Evolutionary conservation across 2,888 invertebrate genomes (phyloP).

Genomic region (Apotomis turbidana): DNA sequence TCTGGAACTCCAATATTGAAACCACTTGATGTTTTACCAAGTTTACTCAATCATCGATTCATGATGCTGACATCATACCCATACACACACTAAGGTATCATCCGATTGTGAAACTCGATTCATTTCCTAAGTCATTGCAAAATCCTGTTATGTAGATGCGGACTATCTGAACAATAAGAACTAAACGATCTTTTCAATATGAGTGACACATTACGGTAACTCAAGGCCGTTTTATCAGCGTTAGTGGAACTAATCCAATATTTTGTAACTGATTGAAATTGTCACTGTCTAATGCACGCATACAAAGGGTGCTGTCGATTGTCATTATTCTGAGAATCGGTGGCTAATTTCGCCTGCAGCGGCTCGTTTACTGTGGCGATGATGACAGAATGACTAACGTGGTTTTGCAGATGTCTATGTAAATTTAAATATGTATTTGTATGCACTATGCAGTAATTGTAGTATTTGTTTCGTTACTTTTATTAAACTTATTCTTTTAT

Average conservation of each 20-base stretch:
- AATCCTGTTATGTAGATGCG: constrained; percentile 16
- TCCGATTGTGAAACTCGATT: constrained; percentile 5
- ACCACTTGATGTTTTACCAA: constrained; percentile 6
- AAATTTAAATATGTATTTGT: background rate
- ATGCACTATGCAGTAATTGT: background rate
- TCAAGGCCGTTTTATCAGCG: constrained; percentile 21
- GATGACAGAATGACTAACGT: constrained; percentile 14
- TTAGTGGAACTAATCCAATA: constrained; percentile 13
- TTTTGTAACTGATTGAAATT: constrained; percentile 2
- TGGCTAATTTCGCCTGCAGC: background rate
- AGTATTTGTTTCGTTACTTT: background rate
- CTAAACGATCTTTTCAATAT: constrained; percentile 22
- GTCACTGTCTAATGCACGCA: background rate
- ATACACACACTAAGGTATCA: background rate
- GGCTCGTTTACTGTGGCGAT: background rate
- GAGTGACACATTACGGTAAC: constrained; percentile 24
- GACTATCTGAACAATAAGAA: constrained; percentile 19
- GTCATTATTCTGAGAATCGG: constrained; percentile 9
- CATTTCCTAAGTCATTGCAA: constrained; percentile 23
- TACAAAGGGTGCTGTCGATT: background rate
- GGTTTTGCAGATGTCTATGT: background rate
- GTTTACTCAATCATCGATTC: constrained; percentile 10
- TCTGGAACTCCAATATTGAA: background rate
- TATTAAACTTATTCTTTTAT: background rate
- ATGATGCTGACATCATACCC: constrained; percentile 8